Evolutionary conservation across 2,113 vertebrate species (phyloP).

Genomic region (Phaethon lepturus): DNA sequence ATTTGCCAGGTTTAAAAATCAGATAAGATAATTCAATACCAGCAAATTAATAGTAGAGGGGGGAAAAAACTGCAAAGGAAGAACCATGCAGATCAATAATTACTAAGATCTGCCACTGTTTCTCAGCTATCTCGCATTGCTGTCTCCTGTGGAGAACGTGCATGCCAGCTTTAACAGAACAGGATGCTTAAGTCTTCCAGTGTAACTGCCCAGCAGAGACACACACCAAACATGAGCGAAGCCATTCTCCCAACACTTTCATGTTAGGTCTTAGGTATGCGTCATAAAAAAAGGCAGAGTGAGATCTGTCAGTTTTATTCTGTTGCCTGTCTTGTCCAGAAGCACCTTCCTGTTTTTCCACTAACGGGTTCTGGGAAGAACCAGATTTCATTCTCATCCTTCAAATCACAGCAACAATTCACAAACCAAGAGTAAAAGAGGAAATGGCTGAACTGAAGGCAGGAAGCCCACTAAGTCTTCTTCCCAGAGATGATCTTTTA

Average conservation of each 20-base stretch:
- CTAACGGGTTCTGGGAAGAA: neutral
- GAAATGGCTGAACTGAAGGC: neutral
- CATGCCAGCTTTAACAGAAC: neutral
- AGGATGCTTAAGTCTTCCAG: neutral
- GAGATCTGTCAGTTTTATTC: neutral
- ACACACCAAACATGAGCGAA: neutral
- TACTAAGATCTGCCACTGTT: neutral
- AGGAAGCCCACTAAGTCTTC: conserved; percentile 1
- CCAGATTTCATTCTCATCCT: neutral
- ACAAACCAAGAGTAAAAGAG: conserved; percentile 26
- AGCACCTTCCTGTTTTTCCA: neutral
- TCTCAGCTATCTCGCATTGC: neutral
- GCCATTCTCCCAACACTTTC: neutral
- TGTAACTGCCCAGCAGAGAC: neutral
- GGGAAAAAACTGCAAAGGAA: neutral
- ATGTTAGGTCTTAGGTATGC: neutral
- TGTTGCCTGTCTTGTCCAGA: neutral
- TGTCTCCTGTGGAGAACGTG: neutral
- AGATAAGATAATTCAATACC: neutral
- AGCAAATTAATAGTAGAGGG: neutral
- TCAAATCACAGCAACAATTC: conserved; percentile 31
- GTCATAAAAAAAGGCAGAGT: neutral
- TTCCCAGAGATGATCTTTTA: neutral
- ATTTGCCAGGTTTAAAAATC: conserved; percentile 12
- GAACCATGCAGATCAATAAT: neutral